A percentile compares a stretch with the other conserved stretches of the same genome.
These are phyloP conservation scores for Stratiolaelaps scimitus DNA, from an alignment of 1,140 invertebrate species.

Conservation along the genomic window DNA sequence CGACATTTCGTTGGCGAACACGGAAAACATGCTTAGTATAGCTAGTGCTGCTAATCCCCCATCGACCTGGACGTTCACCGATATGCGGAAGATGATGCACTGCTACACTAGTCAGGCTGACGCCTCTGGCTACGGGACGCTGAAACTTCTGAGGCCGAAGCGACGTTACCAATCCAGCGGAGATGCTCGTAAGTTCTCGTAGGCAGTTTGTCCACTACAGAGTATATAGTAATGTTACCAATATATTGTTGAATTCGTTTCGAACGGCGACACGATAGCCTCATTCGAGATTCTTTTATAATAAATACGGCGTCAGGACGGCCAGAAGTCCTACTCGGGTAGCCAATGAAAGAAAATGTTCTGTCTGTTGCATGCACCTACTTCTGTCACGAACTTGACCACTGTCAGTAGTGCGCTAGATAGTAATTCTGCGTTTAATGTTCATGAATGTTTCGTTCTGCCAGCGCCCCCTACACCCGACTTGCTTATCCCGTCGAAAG, in stretches of 20 bases:
- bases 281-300: too few relatives aligned
- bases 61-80: conserved; percentile 19
- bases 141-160: conserved; percentile 22
- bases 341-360: too few relatives aligned
- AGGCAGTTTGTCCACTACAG: neutral
- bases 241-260: too few relatives aligned
- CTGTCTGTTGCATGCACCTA: too few relatives aligned
- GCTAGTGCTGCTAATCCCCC: conserved; percentile 3
- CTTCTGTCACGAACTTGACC: too few relatives aligned
- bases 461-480: neutral
- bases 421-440: too few relatives aligned
- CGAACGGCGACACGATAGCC: too few relatives aligned
- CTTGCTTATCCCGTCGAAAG: neutral
- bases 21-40: neutral
- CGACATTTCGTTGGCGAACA: conserved; percentile 5
- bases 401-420: too few relatives aligned
- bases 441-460: too few relatives aligned
- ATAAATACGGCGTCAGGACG: too few relatives aligned
- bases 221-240: too few relatives aligned
- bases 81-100: conserved; percentile 27
- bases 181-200: neutral
- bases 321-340: too few relatives aligned
- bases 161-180: conserved; percentile 3
- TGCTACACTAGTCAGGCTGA: conserved; percentile 18
- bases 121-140: conserved; percentile 8